Percentiles rank a stretch among this genome's conserved stretches.
phyloP scores from a whole-genome alignment of 2,113 vertebrate genomes.

The Lamprotornis superbus region DNA sequence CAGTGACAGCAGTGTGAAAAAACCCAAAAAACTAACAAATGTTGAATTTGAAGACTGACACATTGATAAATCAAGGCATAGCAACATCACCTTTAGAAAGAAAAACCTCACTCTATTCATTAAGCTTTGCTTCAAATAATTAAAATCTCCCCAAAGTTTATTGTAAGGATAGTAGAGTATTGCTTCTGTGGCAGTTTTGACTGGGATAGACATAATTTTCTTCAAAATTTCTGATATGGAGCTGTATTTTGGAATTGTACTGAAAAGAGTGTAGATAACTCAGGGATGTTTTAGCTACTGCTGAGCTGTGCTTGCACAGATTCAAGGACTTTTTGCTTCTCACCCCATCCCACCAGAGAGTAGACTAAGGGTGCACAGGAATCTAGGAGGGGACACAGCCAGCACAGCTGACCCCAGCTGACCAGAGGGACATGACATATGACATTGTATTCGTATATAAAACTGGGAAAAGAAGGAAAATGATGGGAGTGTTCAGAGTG shows the following conservation, averaged over 20 bases:
- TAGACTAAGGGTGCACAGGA: neutral
- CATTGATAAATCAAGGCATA: accelerated
- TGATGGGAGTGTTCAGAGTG: accelerated
- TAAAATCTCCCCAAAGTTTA: neutral
- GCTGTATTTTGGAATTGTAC: neutral
- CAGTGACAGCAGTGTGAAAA: neutral
- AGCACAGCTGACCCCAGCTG: neutral
- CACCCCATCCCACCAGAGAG: neutral
- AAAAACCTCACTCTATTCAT: neutral
- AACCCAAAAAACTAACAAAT: neutral
- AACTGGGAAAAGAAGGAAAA: neutral
- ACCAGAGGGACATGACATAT: neutral
- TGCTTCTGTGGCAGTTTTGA: neutral
- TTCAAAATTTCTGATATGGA: neutral
- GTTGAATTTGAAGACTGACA: neutral
- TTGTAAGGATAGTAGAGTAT: neutral
- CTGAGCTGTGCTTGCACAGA: neutral
- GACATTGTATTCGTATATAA: accelerated
- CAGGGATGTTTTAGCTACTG: neutral
- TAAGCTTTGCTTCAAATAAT: neutral
- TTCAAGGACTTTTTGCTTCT: neutral
- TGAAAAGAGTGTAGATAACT: neutral
- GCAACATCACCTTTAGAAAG: neutral
- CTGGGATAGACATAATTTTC: neutral
- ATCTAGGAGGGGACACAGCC: neutral